phyloP scores from a whole-genome alignment of 2,797 vertebrate genomes.

The Scarus forsteni region DNA sequence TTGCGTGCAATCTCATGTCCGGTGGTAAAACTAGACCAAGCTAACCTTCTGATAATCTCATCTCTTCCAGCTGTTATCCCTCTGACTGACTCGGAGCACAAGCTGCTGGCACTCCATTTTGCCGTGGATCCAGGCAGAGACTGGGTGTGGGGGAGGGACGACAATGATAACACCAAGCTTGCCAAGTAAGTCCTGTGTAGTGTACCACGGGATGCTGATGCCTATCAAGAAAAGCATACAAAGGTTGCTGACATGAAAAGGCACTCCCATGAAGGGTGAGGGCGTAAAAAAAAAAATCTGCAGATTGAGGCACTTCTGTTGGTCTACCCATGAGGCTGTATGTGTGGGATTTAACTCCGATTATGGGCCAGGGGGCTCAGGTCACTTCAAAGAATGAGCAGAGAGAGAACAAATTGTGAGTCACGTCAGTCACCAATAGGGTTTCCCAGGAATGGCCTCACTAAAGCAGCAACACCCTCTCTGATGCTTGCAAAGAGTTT shows the following conservation, averaged over 20 bases:
- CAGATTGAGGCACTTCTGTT: slow-evolving; percentile 38
- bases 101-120: slow-evolving; percentile 97
- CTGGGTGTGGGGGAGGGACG: slow-evolving; percentile 98
- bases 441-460: slow-evolving; percentile 62
- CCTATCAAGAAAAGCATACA: slow-evolving; percentile 43
- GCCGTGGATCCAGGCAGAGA: slow-evolving; percentile 96
- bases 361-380: slow-evolving; percentile 56
- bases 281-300: slow-evolving; percentile 43
- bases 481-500: slow-evolving; percentile 64
- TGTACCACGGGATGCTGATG: slow-evolving; percentile 30
- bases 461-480: slow-evolving; percentile 58
- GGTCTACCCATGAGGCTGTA: slow-evolving; percentile 32
- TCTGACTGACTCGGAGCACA: slow-evolving; percentile 98
- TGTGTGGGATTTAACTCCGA: slow-evolving; percentile 67
- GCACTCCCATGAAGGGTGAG: slow-evolving; percentile 15
- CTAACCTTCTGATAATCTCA: slow-evolving; percentile 64
- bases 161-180: slow-evolving; percentile 94
- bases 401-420: slow-evolving; percentile 62
- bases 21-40: slow-evolving; percentile 44
- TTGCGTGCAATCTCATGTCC: slow-evolving; percentile 24
- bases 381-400: slow-evolving; percentile 62
- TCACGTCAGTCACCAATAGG: slow-evolving; percentile 55
- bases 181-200: slow-evolving; percentile 90
- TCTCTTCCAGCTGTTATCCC: slow-evolving; percentile 94
- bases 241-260: slow-evolving; percentile 14